These are phyloP conservation scores for Microctonus brassicae DNA, from an alignment of 2,888 invertebrate species.

Conservation along the genomic window DNA sequence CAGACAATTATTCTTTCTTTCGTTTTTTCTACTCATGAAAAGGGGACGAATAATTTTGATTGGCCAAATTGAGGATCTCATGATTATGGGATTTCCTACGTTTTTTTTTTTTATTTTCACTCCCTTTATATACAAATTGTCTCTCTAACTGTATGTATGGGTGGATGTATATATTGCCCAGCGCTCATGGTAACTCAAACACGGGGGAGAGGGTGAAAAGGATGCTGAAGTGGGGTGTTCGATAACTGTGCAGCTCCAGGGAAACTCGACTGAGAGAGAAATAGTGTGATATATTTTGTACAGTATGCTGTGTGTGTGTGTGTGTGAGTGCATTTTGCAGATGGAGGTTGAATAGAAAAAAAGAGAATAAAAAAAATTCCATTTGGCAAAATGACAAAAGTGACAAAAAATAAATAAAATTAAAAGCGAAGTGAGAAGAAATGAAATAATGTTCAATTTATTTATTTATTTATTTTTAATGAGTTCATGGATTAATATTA, in stretches of 20 bases:
- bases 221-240: constrained; percentile 9
- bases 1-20: background rate
- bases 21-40: background rate
- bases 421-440: background rate
- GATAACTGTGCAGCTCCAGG: constrained; percentile 33
- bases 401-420: background rate
- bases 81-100: background rate
- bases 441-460: too few species aligned
- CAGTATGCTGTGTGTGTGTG: background rate
- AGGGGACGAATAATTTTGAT: constrained; percentile 1
- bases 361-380: background rate
- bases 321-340: background rate
- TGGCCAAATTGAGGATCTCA: constrained; percentile 12
- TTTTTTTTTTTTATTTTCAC: background rate
- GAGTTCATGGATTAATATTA: too few species aligned
- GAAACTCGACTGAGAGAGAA: constrained; percentile 18
- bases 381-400: constrained; percentile 3
- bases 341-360: background rate
- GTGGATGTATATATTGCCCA: background rate
- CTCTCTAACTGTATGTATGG: background rate
- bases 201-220: background rate
- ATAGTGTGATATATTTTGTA: background rate
- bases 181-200: background rate
- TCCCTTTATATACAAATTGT: background rate
- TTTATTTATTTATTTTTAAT: too few species aligned